Conservation (phyloP, 2,113 vertebrate species). For the Antennarius striatus region DNA sequence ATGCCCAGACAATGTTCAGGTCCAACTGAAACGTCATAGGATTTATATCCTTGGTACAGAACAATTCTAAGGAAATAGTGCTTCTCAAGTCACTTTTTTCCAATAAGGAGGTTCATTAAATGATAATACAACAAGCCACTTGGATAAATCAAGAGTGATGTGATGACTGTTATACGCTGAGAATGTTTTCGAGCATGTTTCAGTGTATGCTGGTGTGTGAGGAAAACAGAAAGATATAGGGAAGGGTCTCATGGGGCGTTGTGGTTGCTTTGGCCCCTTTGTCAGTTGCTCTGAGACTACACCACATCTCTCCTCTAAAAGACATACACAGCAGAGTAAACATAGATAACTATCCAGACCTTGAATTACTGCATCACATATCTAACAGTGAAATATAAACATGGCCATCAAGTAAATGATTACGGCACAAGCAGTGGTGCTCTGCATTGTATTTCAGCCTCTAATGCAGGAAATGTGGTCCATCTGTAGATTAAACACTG, state of each 20-base stretch:
- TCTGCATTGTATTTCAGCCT: too few species aligned
- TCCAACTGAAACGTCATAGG: constrained; percentile 32
- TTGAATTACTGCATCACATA: constrained; percentile 49
- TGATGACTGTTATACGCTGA: too few species aligned
- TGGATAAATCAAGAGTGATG: constrained; percentile 17
- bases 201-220: constrained; percentile 5
- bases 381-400: constrained; percentile 41
- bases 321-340: constrained; percentile 47
- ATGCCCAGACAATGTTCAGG: constrained; percentile 16
- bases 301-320: constrained; percentile 32
- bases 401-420: constrained; percentile 12
- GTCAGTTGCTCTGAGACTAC: constrained; percentile 62
- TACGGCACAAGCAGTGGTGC: too few species aligned
- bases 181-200: background rate
- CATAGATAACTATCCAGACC: constrained; percentile 43
- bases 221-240: constrained; percentile 40
- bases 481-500: background rate
- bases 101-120: constrained; percentile 53
- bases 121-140: constrained; percentile 20
- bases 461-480: too few species aligned
- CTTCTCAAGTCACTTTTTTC: constrained; percentile 35
- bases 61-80: constrained; percentile 33
- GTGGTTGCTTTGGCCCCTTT: constrained; percentile 54
- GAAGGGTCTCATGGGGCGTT: constrained; percentile 49
- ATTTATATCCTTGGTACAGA: constrained; percentile 40